Percentiles rank a stretch among this genome's conserved stretches.
Evolutionary conservation across 2,888 invertebrate species (phyloP).

Genomic region (Hololepta plana): DNA sequence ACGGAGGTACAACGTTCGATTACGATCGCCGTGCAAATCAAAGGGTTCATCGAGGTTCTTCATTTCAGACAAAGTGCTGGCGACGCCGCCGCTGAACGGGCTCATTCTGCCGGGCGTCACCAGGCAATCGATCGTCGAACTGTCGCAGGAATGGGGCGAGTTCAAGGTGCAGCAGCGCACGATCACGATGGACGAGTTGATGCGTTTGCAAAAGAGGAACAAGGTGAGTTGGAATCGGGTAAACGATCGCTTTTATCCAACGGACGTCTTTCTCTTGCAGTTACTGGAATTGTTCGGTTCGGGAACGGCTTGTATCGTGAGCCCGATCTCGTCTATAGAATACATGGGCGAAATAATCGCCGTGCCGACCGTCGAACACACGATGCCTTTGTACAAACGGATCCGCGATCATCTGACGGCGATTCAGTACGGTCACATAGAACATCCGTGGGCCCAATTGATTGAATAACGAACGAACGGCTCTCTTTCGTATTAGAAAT

Average conservation of each 20-base stretch:
- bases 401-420: slow-evolving; percentile 61
- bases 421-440: slow-evolving; percentile 77
- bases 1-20: slow-evolving; percentile 84
- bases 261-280: slow-evolving; percentile 34
- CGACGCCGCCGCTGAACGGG: slow-evolving; percentile 87
- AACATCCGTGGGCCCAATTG: slow-evolving; percentile 55
- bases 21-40: no score
- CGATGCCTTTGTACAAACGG: slow-evolving; percentile 54
- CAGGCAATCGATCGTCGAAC: slow-evolving; percentile 67
- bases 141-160: slow-evolving; percentile 71
- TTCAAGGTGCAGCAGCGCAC: slow-evolving; percentile 62
- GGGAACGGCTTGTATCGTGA: slow-evolving; percentile 94
- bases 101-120: slow-evolving; percentile 92
- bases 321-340: slow-evolving; percentile 74
- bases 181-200: slow-evolving; percentile 71
- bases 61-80: slow-evolving; percentile 63
- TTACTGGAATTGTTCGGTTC: slow-evolving; percentile 90
- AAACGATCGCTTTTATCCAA: slow-evolving; percentile 1
- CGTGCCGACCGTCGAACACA: slow-evolving; percentile 57
- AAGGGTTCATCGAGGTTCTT: slow-evolving; percentile 4
- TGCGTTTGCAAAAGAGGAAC: slow-evolving; percentile 54
- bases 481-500: no score
- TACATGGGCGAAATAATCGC: slow-evolving; percentile 49
- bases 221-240: slow-evolving; percentile 62
- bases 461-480: slow-evolving; percentile 9